Evolutionary conservation across 2,797 vertebrate species (phyloP), one percentile per base, ranked within the genome.

Genomic region (Amblyraja radiata): DNA sequence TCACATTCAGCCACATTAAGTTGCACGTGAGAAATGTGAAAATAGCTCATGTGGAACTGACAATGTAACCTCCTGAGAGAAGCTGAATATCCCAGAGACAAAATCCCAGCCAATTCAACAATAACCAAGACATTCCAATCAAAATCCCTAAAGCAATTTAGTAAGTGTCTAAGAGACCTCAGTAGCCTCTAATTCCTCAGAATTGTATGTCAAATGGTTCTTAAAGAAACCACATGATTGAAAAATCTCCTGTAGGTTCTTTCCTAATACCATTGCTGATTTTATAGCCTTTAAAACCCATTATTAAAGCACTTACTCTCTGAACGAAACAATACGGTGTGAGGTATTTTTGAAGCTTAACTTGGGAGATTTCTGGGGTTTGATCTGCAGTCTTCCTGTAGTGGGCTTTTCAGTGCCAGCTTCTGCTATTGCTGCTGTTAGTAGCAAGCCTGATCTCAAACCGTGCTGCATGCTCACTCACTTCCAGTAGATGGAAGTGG

Each of bases 281-380:
- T 68, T 58, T 18, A 68, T n/a, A 65, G n/a, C 3, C n/a, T 32
- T 88, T 68, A 68, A 88, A 32, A 88, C n/a, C 14, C 18, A 16
- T 68, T 7, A 88, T 36, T 68, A 32, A 88, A 88, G n/a, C 7
- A 54, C 16, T 68, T 23, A 88, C 32, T 68, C 32, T 68, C n/a
- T 10, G 21, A 32, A 88, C n/a, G 61, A 65, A 88, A 63, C n/a
- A n/a, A 36, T 18, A 65, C 84, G 36, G 61, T 86, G 83, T 88
- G 84, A 88, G n/a, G n/a, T 88, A 88, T 88, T 88, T 86, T 68
- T 65, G n/a, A 88, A 36, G 36, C 61, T 88, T 54, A 65, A 68
- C 32, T 36, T 88, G 65, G 28, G 61, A 88, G 32, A 65, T 7
- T n/a, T 88, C 28, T 65, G 61, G 61, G 61, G 61, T 14, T 54